Evolutionary conservation across 2,797 vertebrate genomes (phyloP).

Genomic region (Syngnathus rostellatus): DNA sequence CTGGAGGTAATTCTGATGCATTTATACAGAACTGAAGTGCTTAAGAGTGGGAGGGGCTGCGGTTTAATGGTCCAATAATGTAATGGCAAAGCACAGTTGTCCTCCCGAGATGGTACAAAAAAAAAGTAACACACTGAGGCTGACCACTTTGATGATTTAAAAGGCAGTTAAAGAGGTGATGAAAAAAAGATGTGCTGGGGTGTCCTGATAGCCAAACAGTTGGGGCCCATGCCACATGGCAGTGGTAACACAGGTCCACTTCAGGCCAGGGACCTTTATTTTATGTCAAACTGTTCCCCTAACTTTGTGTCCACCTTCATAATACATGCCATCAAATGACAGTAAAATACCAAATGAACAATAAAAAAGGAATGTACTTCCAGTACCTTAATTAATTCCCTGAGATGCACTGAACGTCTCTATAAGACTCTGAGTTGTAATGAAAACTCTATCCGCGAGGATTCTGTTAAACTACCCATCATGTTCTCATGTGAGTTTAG

Average conservation of each 20-base stretch:
- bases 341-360: conserved; percentile 9
- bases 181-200: conserved; percentile 12
- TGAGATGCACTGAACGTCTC: not conserved
- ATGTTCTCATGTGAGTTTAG: not conserved
- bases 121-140: conserved; percentile 43
- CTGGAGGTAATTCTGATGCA: conserved; percentile 68
- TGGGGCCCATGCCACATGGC: not conserved
- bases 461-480: not conserved
- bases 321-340: conserved; percentile 2
- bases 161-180: conserved; percentile 36
- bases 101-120: conserved; percentile 59
- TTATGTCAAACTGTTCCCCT: conserved; percentile 5
- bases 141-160: conserved; percentile 57
- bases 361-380: conserved; percentile 23
- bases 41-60: conserved; percentile 61
- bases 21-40: conserved; percentile 72
- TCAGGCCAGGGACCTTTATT: conserved; percentile 6
- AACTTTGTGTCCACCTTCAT: conserved; percentile 3
- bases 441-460: not conserved
- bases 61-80: conserved; percentile 74
- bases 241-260: not conserved
- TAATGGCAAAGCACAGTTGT: conserved; percentile 61
- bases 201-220: conserved; percentile 6
- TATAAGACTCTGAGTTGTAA: not conserved
- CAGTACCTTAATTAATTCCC: conserved; percentile 7